Conservation (phyloP, 2,113 vertebrate genomes). For the Paramisgurnus dabryanus region DNA sequence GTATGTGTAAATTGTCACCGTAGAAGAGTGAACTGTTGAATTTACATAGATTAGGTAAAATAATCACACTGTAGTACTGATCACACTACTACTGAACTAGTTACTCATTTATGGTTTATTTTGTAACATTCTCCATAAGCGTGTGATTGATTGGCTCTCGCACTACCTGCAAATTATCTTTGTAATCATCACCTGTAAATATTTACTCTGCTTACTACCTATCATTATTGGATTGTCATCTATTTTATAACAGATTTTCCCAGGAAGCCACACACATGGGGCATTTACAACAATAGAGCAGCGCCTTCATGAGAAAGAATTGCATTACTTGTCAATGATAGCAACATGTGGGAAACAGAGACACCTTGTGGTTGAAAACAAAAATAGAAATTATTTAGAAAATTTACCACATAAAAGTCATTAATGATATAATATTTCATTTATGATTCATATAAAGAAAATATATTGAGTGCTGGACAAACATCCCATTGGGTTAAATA, state of each 20-base stretch:
- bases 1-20: background rate
- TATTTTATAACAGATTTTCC: conserved; percentile 13
- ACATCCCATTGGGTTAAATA: too few relatives aligned
- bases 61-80: too few relatives aligned
- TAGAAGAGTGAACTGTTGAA: background rate
- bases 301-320: background rate
- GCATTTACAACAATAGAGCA: background rate
- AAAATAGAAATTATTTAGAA: background rate
- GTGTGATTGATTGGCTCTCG: background rate
- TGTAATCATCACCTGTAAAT: conserved; percentile 6
- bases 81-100: background rate
- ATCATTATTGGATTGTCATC: conserved; percentile 37
- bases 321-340: too few relatives aligned
- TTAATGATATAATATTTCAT: background rate
- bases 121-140: background rate
- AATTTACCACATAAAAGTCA: background rate
- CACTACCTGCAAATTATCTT: conserved; percentile 6
- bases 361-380: background rate
- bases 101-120: background rate
- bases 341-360: background rate
- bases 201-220: conserved; percentile 17
- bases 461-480: too few relatives aligned
- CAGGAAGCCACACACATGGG: conserved; percentile 30
- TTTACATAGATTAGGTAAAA: background rate
- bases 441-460: too few relatives aligned